Evolutionary conservation across 2,888 invertebrate species (phyloP), one percentile per base, ranked within the genome.

Genomic region (Drosophila emarginata): DNA sequence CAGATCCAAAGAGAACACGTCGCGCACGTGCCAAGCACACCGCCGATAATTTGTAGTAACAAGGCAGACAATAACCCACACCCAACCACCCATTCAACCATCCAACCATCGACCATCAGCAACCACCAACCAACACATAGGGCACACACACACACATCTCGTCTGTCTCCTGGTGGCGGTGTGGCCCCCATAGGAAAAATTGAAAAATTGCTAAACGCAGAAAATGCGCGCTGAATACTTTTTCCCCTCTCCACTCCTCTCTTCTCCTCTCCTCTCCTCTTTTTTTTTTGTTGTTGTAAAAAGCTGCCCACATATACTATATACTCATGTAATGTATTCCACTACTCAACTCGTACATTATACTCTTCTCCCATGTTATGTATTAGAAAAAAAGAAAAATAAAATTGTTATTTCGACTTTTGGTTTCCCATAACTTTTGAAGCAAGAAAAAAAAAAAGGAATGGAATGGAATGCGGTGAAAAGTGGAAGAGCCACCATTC

Each of bases 41-140:
- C 69, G 80, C 78, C 87, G 80, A 82, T 82, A 87, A 82, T 87
- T 82, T 82, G 82, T 87, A 77, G 86, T 77, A 82, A 87, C 82
- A 84, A 76, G 70, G 74, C 70, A 67, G 74, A 64, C 74, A 73
- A 67, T 59, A 65, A 65, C 64, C 21, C 18, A 9, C 3, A 9
- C 32, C 18, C 45, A 18, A 18, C 18, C 45, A 45, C 2, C 39
- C 7, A 11, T 2, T 2, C 14, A 40, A 7, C 40, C 40, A 45
- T 18, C 15, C 40, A 45, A 7, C 15, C 40, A 45, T 18, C 53
- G 37, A 51, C 57, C 21, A 71, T n/a, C 71, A 75, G 40, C 69
- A 73, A 84, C 84, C 81, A 84, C 76, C 78, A 14, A 71, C 11
- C 11, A 53, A 18, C 32, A 32, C 9, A 32, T 1, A 32, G 9